phyloP scores from a whole-genome alignment of 2,888 invertebrate species.

The Unio pictorum region DNA sequence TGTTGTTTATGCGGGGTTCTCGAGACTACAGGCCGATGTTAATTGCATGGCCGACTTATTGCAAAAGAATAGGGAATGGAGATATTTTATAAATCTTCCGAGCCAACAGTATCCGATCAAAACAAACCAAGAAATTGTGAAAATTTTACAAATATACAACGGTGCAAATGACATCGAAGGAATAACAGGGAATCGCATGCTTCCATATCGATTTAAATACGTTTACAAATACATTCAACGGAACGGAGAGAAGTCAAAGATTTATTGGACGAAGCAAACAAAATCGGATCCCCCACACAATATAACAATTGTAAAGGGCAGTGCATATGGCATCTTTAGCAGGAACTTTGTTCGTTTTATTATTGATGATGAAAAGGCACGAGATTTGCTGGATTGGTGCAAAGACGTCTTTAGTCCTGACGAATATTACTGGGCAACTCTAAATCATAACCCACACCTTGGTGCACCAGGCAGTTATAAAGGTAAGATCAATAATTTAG shows the following conservation, averaged over 20 bases:
- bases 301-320: conserved; percentile 60
- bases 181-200: conserved; percentile 48
- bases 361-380: conserved; percentile 48
- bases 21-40: conserved; percentile 66
- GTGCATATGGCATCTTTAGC: conserved; percentile 68
- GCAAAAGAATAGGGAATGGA: conserved; percentile 49
- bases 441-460: conserved; percentile 64
- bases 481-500: conserved; percentile 38
- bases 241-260: conserved; percentile 21
- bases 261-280: conserved; percentile 19
- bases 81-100: conserved; percentile 69
- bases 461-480: conserved; percentile 62
- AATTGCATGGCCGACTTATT: conserved; percentile 68
- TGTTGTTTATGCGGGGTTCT: conserved; percentile 66
- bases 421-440: conserved; percentile 69
- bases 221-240: conserved; percentile 27
- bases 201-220: conserved; percentile 27
- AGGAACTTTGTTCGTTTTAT: conserved; percentile 65
- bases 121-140: conserved; percentile 68
- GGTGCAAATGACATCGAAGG: conserved; percentile 70
- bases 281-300: conserved; percentile 39
- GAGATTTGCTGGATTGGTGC: conserved; percentile 63
- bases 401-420: conserved; percentile 65
- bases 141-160: conserved; percentile 67
- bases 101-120: conserved; percentile 68